Percentiles rank a stretch among this genome's conserved stretches.
phyloP scores from a whole-genome alignment of 2,888 invertebrate genomes.

The Drosophila subsilvestris region DNA sequence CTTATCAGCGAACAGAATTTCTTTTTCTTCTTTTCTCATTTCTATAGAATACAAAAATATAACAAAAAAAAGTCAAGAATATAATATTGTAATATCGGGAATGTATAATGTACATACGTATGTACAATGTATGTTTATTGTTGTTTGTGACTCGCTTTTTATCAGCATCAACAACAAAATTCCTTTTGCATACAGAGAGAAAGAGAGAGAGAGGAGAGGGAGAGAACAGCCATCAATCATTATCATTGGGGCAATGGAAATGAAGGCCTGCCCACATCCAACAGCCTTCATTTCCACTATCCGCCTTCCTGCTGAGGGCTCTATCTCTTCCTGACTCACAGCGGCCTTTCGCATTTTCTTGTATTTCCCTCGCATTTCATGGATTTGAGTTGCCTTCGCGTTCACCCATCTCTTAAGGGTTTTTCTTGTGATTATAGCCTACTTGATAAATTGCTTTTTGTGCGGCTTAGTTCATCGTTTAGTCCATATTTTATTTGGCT shows the following conservation, averaged over 20 bases:
- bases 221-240: slow-evolving; percentile 57
- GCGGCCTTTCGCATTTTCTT: neutral
- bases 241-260: slow-evolving; percentile 32
- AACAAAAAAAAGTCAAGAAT: slow-evolving; percentile 27
- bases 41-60: neutral
- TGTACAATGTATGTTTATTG: slow-evolving; percentile 1
- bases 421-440: slow-evolving; percentile 29
- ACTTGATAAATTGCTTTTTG: slow-evolving; percentile 58
- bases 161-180: slow-evolving; percentile 29
- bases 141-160: slow-evolving; percentile 35
- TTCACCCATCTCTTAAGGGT: slow-evolving; percentile 29
- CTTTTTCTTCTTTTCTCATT: slow-evolving; percentile 23
- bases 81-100: slow-evolving; percentile 17
- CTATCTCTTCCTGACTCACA: slow-evolving; percentile 31
- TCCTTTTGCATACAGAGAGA: slow-evolving; percentile 23
- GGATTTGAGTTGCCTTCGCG: slow-evolving; percentile 42
- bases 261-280: slow-evolving; percentile 5
- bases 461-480: slow-evolving; percentile 30
- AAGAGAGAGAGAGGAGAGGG: neutral
- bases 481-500: slow-evolving; percentile 41
- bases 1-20: slow-evolving; percentile 26
- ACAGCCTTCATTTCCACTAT: slow-evolving; percentile 11
- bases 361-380: slow-evolving; percentile 22
- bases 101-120: slow-evolving; percentile 5
- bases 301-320: slow-evolving; percentile 30